Percentiles rank a stretch among this genome's conserved stretches.
Conservation (phyloP, 1,140 invertebrate genomes). For the Drosophila aff. region DNA sequence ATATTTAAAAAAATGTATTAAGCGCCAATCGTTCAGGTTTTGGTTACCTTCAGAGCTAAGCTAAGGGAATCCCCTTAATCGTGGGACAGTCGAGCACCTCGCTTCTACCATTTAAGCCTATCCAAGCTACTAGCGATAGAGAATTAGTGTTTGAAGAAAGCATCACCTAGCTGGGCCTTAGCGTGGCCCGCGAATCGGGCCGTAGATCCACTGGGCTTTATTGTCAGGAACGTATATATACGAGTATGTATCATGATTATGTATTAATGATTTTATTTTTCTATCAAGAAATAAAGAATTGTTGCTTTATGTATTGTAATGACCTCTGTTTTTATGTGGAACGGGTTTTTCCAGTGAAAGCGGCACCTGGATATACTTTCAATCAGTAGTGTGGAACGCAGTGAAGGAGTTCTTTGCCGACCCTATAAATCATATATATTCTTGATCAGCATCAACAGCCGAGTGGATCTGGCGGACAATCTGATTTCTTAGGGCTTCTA, state of each 20-base stretch:
- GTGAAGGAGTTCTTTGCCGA: too few species aligned
- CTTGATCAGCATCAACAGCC: too few species aligned
- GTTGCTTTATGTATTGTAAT: slow-evolving; percentile 36
- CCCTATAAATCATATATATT: too few species aligned
- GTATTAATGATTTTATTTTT: slow-evolving; percentile 67
- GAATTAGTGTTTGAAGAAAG: slow-evolving; percentile 22
- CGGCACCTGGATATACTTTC: not conserved
- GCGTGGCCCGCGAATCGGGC: not conserved
- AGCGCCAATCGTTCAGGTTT: slow-evolving; percentile 20
- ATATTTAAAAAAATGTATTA: slow-evolving; percentile 38
- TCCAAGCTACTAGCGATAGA: slow-evolving; percentile 2
- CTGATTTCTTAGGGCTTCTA: too few species aligned
- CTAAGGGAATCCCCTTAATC: slow-evolving; percentile 12
- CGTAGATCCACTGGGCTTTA: slow-evolving; percentile 1
- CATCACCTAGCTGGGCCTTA: slow-evolving; percentile 7
- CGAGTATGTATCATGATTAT: slow-evolving; percentile 40
- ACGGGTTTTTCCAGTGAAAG: not conserved
- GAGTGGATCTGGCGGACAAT: too few species aligned
- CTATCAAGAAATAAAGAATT: slow-evolving; percentile 55
- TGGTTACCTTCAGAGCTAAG: slow-evolving; percentile 33
- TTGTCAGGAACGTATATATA: slow-evolving; percentile 15
- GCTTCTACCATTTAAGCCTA: slow-evolving; percentile 44
- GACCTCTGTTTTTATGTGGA: not conserved
- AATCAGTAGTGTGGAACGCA: too few species aligned
- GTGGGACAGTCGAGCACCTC: slow-evolving; percentile 43